Evolutionary conservation across 2,888 invertebrate species (phyloP).

Genomic region (Proisotoma minuta): DNA sequence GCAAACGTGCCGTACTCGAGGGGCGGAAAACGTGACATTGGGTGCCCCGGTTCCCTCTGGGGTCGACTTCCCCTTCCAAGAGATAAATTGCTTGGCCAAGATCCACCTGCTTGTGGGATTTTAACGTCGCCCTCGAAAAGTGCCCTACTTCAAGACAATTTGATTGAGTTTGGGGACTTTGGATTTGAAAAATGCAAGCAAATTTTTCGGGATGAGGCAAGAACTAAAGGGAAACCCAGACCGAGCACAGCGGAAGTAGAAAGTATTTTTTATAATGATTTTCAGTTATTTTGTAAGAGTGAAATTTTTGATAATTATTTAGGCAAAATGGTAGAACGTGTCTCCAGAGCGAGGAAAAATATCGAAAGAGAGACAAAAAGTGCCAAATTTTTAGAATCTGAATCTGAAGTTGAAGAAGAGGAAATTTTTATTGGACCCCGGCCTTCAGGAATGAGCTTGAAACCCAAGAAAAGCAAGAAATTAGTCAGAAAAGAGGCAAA

Average conservation of each 20-base stretch:
- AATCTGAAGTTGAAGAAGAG: too few species aligned
- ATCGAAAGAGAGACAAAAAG: too few species aligned
- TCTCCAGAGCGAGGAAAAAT: too few species aligned
- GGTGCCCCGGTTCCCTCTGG: constrained; percentile 3
- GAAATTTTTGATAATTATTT: too few species aligned
- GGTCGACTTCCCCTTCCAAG: neutral
- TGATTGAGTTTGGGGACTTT: neutral
- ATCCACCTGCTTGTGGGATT: neutral
- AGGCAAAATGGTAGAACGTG: too few species aligned
- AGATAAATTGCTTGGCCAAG: neutral
- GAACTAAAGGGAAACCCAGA: neutral
- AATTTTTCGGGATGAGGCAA: constrained; percentile 8
- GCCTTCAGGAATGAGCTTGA: too few species aligned
- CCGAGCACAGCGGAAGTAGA: neutral
- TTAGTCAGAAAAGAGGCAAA: too few species aligned
- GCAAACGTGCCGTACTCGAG: too few species aligned
- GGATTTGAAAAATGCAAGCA: neutral
- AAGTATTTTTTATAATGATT: neutral
- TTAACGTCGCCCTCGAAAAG: neutral
- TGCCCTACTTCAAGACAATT: neutral
- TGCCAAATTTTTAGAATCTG: too few species aligned
- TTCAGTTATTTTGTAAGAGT: too few species aligned
- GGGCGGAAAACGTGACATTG: neutral
- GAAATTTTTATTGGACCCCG: too few species aligned
- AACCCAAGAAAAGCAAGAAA: too few species aligned